These are phyloP conservation scores for Anagrus nilaparvatae DNA, from an alignment of 1,140 invertebrate genomes.

Conservation along the genomic window DNA sequence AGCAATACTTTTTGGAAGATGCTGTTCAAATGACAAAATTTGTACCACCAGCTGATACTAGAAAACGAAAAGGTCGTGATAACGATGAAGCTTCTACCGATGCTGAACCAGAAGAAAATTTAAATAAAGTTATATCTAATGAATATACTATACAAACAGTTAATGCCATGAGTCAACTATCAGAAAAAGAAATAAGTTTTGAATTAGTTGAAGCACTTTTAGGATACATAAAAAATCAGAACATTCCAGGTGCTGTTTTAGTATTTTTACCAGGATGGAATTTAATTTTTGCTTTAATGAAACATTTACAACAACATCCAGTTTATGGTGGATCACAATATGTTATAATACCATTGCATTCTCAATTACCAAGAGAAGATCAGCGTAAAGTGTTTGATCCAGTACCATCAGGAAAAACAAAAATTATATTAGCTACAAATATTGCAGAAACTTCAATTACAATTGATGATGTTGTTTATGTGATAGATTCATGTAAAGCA, in stretches of 20 bases:
- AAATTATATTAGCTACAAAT: constrained; percentile 84
- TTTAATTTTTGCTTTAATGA: constrained; percentile 85
- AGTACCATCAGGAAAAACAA: constrained; percentile 60
- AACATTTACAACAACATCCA: constrained; percentile 67
- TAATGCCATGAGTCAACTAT: constrained; percentile 62
- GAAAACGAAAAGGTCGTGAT: constrained; percentile 55
- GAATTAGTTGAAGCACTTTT: constrained; percentile 81
- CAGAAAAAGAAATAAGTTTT: constrained; percentile 85
- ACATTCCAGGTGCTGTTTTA: constrained; percentile 73
- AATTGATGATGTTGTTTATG: constrained; percentile 93
- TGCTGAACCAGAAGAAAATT: constrained; percentile 63
- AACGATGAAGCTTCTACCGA: constrained; percentile 56
- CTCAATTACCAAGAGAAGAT: constrained; percentile 82
- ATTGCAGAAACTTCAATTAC: constrained; percentile 93
- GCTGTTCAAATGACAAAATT: constrained; percentile 75
- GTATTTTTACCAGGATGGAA: constrained; percentile 94
- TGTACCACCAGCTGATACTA: constrained; percentile 57
- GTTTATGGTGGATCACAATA: constrained; percentile 62
- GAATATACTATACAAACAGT: constrained; percentile 46
- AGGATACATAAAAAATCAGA: constrained; percentile 60
- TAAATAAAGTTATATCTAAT: constrained; percentile 51
- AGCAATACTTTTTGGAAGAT: constrained; percentile 86
- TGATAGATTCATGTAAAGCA: constrained; percentile 90
- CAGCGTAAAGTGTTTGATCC: constrained; percentile 78
- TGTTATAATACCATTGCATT: constrained; percentile 75